phyloP scores from a whole-genome alignment of 2,113 vertebrate genomes.

The Felis chaus region DNA sequence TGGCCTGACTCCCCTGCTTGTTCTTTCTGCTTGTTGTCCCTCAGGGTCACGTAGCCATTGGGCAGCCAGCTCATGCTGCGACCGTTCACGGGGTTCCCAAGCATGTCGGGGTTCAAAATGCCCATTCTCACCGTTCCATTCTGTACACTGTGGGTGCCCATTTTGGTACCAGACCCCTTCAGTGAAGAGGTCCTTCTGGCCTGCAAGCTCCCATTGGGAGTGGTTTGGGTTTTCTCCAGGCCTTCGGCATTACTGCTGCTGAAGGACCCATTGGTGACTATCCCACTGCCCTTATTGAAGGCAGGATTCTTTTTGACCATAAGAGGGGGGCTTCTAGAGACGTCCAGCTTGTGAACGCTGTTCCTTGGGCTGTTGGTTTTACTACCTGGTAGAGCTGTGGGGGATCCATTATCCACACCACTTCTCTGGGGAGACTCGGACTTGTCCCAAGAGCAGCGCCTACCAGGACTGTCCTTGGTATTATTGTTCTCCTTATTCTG shows the following conservation, averaged over 20 bases:
- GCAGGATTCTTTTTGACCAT: slow-evolving; percentile 96
- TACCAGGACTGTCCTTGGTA: slow-evolving; percentile 81
- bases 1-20: slow-evolving; percentile 82
- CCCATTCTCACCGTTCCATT: slow-evolving; percentile 90
- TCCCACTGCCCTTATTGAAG: slow-evolving; percentile 96
- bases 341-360: slow-evolving; percentile 89
- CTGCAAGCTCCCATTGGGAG: slow-evolving; percentile 86
- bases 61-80: slow-evolving; percentile 88
- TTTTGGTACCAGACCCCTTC: slow-evolving; percentile 93
- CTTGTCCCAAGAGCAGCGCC: slow-evolving; percentile 93
- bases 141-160: slow-evolving; percentile 93
- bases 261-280: slow-evolving; percentile 98
- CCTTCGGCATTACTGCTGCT: slow-evolving; percentile 90
- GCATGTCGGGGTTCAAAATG: slow-evolving; percentile 86
- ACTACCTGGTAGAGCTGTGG: slow-evolving; percentile 80
- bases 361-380: slow-evolving; percentile 91
- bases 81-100: slow-evolving; percentile 83
- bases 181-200: slow-evolving; percentile 88
- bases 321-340: slow-evolving; percentile 92
- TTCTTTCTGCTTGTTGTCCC: slow-evolving; percentile 92
- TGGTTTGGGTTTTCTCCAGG: slow-evolving; percentile 89
- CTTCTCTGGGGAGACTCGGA: slow-evolving; percentile 89
- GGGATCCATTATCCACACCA: slow-evolving; percentile 87
- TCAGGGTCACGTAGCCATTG: slow-evolving; percentile 91
- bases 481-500: slow-evolving; percentile 96